Base-by-base conservation (phyloP, 2,888 invertebrate genomes). In the Orthosia gracilis region DNA sequence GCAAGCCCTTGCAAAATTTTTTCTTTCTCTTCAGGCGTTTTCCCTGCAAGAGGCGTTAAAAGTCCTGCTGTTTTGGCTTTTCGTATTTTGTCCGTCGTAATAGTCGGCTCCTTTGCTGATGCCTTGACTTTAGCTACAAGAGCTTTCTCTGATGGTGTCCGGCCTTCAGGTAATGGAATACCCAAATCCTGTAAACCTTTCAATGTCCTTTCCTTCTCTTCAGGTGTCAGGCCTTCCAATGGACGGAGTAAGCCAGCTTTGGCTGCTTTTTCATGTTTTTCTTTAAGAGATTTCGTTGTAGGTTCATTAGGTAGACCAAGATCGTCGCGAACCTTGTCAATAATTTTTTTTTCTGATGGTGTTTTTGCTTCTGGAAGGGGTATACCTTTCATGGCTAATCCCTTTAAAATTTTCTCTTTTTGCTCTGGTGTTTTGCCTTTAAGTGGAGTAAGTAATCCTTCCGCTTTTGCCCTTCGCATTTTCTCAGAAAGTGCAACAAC, bases 141-240 rank as follows among this genome's bases (percentile, higher is more conserved):
- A 50, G 52, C 47, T 77, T 77, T 76, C 62, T 78, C 90, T 4
- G 40, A 40, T 7, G 40, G 40, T 9, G 40, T 40, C 40, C 40
- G 40, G 7, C 40, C 40, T 40, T 40, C 40, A 40, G 40, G 40
- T 9, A 40, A 40, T 40, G 40, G 40, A 9, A 40, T 40, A 21
- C 5, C 89, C 87, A 67, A 82, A 47, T 57, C 80, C 70, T 11
- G 79, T 83, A 87, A 76, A 18, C 73, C 77, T 67, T 65, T 81
- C 17, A 91, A 68, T n/a, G 86, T 79, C 4, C 71, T 84, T 78
- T 85, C 84, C 63, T 89, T 89, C 61, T 88, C 80, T 63, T 67
- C 75, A 4, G 80, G 73, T 4, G 85, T 63, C 63, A 87, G 87
- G 1, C 84, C 85, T 67, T 78, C 72, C 11, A 88, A 26, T 40